Conservation (phyloP, 2,797 vertebrate species). For the Steatocranus sp. region DNA sequence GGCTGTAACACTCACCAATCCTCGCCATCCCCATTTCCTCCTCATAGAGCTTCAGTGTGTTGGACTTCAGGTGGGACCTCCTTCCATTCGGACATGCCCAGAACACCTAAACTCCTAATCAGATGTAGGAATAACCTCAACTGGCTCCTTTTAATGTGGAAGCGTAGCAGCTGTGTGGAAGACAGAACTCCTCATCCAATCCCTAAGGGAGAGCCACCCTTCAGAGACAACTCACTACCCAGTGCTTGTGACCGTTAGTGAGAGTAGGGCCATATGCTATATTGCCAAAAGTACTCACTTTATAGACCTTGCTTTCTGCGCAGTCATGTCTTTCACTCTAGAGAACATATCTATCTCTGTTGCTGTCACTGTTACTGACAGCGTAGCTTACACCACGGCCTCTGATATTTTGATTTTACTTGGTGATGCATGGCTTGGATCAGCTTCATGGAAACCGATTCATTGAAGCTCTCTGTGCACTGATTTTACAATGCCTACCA, state of each 20-base stretch:
- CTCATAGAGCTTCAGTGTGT: not conserved
- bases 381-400: not conserved
- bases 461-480: not conserved
- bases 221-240: not conserved
- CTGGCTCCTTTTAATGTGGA: not conserved
- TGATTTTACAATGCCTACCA: not conserved
- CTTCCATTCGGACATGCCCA: not conserved
- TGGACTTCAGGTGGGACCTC: not conserved
- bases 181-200: not conserved
- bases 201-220: not conserved
- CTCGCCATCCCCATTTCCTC: not conserved
- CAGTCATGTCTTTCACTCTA: not conserved
- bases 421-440: not conserved
- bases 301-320: not conserved
- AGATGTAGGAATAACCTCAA: not conserved
- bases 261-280: not conserved
- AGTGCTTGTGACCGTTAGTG: not conserved
- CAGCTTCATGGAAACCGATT: not conserved
- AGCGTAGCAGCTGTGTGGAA: not conserved
- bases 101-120: not conserved
- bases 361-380: not conserved
- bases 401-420: not conserved
- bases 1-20: not conserved
- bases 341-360: not conserved
- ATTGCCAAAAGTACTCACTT: not conserved